These are phyloP conservation scores for Gymnothorax reevesii DNA, from an alignment of 2,797 vertebrate genomes.

Conservation along the genomic window DNA sequence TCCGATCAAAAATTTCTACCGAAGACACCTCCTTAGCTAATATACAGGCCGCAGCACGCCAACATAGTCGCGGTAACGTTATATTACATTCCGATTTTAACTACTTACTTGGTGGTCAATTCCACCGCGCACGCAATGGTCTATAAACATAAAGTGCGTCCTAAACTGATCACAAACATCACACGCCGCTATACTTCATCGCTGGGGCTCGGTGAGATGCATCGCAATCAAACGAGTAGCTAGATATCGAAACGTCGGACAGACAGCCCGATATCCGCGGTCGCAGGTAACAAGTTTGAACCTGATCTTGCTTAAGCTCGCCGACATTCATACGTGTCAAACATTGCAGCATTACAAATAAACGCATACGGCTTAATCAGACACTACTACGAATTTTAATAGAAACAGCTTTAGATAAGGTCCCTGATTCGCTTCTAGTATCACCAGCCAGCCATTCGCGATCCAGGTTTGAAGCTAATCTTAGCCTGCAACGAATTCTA, in stretches of 20 bases:
- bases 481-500: too few species aligned
- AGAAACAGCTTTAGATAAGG: too few species aligned
- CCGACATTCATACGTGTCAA: neutral
- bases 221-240: neutral
- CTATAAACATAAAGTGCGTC: neutral
- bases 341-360: neutral
- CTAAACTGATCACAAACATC: neutral
- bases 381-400: too few species aligned
- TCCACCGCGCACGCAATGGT: neutral
- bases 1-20: too few species aligned
- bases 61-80: neutral
- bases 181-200: neutral
- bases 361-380: too few species aligned
- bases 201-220: neutral
- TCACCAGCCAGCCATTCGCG: neutral
- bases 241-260: neutral
- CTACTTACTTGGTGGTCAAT: neutral
- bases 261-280: neutral
- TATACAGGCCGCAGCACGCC: too few species aligned
- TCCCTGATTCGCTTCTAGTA: too few species aligned
- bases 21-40: too few species aligned
- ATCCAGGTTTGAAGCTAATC: neutral
- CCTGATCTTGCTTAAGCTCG: neutral
- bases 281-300: neutral
- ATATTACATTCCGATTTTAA: neutral